A percentile compares a stretch with the other conserved stretches of the same genome.
These are phyloP conservation scores for Palythoa heliodiscus DNA, from an alignment of 92 coral and sea anemone species.

Conservation along the genomic window DNA sequence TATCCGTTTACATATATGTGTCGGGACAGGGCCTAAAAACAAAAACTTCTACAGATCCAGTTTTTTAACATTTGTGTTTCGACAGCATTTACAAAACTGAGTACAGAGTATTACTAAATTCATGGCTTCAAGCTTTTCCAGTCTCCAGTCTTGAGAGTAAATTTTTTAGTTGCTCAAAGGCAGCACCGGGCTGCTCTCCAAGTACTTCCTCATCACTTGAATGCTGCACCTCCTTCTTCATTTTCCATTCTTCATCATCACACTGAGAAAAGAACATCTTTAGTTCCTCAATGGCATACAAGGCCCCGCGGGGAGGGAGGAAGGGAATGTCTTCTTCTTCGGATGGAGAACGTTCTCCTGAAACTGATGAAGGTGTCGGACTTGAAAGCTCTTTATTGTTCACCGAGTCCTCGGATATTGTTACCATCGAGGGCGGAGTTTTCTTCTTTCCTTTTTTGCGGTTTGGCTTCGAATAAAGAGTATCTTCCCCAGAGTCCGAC, in stretches of 20 bases:
- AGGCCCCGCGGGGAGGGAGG: constrained; percentile 27
- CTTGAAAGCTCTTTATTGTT: background rate
- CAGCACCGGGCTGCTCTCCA: background rate
- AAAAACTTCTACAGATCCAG: no score
- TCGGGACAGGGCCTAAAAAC: no score
- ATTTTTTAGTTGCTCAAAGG: constrained; percentile 4
- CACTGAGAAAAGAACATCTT: background rate
- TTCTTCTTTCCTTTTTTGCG: background rate
- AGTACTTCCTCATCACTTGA: background rate
- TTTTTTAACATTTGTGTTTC: no score
- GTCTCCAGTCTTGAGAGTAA: constrained; percentile 2
- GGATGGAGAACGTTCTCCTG: background rate
- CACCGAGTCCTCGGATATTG: background rate
- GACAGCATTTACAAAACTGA: no score
- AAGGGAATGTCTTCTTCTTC: background rate
- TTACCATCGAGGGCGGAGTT: background rate
- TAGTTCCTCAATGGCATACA: constrained; percentile 18
- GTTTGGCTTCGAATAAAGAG: constrained; percentile 16
- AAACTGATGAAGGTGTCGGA: background rate
- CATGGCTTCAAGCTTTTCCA: constrained; percentile 3
- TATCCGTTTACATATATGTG: no score
- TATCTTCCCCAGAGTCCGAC: background rate
- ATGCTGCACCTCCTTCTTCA: background rate
- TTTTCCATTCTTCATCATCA: background rate
- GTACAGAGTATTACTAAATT: no score